phyloP scores from a whole-genome alignment of 1,140 invertebrate species.

The Phenacoccus solenopsis region DNA sequence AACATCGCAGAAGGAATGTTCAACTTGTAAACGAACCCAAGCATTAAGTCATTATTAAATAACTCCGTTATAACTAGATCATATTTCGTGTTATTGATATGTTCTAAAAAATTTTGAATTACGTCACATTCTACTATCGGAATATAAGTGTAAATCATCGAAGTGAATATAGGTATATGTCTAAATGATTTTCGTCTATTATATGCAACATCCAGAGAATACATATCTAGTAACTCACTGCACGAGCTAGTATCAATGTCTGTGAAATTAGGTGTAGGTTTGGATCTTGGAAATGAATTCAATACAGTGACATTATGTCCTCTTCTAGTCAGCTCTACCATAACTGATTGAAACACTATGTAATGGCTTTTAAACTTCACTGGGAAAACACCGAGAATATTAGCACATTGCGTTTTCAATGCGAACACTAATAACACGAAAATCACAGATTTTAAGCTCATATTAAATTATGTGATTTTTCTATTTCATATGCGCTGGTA shows the following conservation, averaged over 20 bases:
- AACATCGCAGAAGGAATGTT: conserved; percentile 42
- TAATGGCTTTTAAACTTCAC: conserved; percentile 32
- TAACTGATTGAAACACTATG: conserved; percentile 30
- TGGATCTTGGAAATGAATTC: conserved; percentile 36
- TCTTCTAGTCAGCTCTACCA: conserved; percentile 28
- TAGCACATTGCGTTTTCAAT: not conserved
- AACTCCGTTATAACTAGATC: conserved; percentile 30
- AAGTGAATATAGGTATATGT: not conserved
- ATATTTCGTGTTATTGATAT: conserved; percentile 22
- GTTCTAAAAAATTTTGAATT: not conserved
- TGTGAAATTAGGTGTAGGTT: conserved; percentile 37
- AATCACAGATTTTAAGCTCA: not conserved
- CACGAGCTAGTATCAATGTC: conserved; percentile 33
- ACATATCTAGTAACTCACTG: not conserved
- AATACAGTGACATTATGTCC: conserved; percentile 31
- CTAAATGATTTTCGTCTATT: not conserved
- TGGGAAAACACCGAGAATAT: conserved; percentile 31
- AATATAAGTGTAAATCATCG: not conserved
- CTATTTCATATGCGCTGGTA: not conserved
- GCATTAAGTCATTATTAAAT: conserved; percentile 25
- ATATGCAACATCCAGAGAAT: not conserved
- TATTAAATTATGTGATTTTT: too few relatives aligned
- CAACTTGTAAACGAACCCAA: conserved; percentile 29
- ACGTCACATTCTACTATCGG: not conserved
- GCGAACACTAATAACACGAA: not conserved